Evolutionary conservation across 2,113 vertebrate species (phyloP), one percentile per base, ranked within the genome.

Genomic region (Phoenicopterus ruber): DNA sequence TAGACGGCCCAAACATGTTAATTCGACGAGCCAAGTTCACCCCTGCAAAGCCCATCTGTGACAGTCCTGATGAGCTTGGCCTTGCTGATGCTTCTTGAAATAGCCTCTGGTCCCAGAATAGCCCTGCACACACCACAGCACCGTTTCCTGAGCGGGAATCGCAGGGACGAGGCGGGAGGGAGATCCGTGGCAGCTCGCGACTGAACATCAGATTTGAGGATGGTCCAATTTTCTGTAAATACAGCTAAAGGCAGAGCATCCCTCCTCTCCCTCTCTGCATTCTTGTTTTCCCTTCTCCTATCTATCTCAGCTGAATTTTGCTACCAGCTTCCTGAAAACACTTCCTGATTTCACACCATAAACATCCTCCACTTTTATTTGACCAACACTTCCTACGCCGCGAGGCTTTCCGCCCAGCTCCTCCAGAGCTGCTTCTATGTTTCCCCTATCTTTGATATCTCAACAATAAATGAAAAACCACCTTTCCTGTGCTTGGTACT

Each of bases 291-390:
- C 59, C 79, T 76, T 72, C 81, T 78, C 88, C 92, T 96, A 25
- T 63, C 89, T n/a, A 42, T 42, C 42, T 92, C 93, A 93, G 88
- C 73, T 95, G 87, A 95, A 70, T 97, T 94, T 96, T 88, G 73
- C 91, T 91, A 69, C 40, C 77, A 83, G 82, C 67, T 96, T 95
- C 91, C 96, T 94, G 97, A 92, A 76, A 90, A 77, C 67, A 38
- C 77, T 96, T 96, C 89, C 97, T 5, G 0, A 89, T 97, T 96
- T 97, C 97, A 96, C 95, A 95, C 95, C 89, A 76, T 86, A 97
- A 97, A 97, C 94, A 95, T 96, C 96, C 97, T 97, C 82, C 36
- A 9, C 90, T 96, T 95, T 76, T 95, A 91, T 95, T 95, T 82
- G 84, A 18, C 76, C 88, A 88, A 81, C 4, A 2, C 63, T 93